Evolutionary conservation across 2,888 invertebrate species (phyloP).

Genomic region (Stenchaetothrips biformis): DNA sequence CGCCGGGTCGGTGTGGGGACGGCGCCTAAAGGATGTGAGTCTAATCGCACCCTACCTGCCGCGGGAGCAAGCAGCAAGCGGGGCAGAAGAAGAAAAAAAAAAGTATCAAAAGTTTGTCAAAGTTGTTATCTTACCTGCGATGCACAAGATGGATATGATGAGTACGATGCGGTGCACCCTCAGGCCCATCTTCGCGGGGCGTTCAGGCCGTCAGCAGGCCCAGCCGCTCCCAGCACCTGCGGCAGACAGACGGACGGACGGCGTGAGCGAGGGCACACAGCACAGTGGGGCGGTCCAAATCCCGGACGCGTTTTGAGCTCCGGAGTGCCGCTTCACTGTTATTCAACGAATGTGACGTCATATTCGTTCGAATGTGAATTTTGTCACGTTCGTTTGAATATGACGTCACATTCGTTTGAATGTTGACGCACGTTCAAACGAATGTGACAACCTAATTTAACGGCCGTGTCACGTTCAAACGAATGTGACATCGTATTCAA

Average conservation of each 20-base stretch:
- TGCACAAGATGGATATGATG: conserved; percentile 6
- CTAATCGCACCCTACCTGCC: not conserved
- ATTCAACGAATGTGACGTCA: no score
- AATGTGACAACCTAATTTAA: no score
- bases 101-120: not conserved
- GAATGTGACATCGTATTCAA: no score
- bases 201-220: conserved; percentile 23
- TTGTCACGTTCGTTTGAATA: no score
- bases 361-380: no score
- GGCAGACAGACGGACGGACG: not conserved
- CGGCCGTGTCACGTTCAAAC: no score
- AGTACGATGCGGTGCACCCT: conserved; percentile 7
- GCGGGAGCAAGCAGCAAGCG: not conserved
- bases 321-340: no score
- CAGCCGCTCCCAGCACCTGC: conserved; percentile 23
- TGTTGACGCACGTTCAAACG: no score
- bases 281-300: not conserved
- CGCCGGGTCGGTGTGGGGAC: not conserved
- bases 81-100: not conserved
- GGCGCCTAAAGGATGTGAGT: not conserved
- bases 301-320: no score
- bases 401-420: no score
- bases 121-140: not conserved
- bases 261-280: not conserved
- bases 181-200: conserved; percentile 20